Base-by-base conservation (phyloP, 2,113 vertebrate species). In the Caloenas nicobarica region DNA sequence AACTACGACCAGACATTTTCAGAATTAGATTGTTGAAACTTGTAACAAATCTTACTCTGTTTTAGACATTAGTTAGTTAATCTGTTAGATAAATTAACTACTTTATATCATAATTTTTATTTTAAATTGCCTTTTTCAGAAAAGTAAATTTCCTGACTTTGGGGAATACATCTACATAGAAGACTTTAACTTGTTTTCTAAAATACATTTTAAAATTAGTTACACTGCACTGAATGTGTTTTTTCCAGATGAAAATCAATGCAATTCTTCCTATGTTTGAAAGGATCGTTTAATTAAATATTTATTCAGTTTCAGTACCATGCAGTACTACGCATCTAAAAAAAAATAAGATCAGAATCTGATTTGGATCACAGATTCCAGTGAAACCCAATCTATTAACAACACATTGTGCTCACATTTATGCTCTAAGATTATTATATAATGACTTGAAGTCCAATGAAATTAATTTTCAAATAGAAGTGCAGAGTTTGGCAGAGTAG, bases 191-290 rank as follows among this genome's bases (percentile, higher is more conserved):
- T 38, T 83, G 22, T 69, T 91, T 91, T 80, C 44, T 57, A 90
- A 96, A 96, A 82, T 33, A 23, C 31, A 16, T 86, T 89, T 82
- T 57, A 87, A 97, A 95, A 53, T 78, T 87, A 86, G 50, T 95
- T 51, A 89, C 29, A 79, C 42, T 44, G 42, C 16, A 4, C 42
- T 8, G 42, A 44, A 44, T 58, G 11, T 73, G 69, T 86, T 42
- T 82, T 71, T 74, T 60, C 46, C 19, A 51, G 61, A 83, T 46
- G 72, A 96, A 88, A 90, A 81, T 33, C 58, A 91, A 66, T 91
- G 33, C 8, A 83, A 87, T 73, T 68, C 62, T 83, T 93, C 31
- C 42, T 78, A 28, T 70, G 18, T 46, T 69, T 68, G 13, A 62
- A 88, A 74, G 23, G 34, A 81, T 89, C 51, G 79, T 89, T 91